phyloP scores from a whole-genome alignment of 1,140 invertebrate species.

The Cydia pomonella region DNA sequence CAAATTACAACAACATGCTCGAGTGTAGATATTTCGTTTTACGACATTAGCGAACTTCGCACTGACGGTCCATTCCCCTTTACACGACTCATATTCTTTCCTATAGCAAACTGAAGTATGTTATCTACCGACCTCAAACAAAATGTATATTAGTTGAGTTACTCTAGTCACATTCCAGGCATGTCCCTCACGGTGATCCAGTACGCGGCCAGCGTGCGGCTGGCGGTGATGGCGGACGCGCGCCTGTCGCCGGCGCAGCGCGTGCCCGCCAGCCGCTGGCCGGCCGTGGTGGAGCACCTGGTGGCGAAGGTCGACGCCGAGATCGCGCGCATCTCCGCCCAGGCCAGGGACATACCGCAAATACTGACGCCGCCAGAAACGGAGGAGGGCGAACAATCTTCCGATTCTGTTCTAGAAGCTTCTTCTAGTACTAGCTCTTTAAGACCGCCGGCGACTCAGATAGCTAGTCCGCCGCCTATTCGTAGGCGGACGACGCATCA shows the following conservation, averaged over 20 bases:
- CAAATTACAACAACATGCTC: too few relatives aligned
- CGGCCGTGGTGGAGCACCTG: conserved; percentile 58
- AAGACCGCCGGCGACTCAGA: conserved; percentile 39
- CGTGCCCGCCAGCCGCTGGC: conserved; percentile 65
- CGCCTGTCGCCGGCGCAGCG: conserved; percentile 83
- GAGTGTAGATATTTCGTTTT: too few relatives aligned
- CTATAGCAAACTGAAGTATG: too few relatives aligned
- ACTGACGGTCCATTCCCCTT: too few relatives aligned
- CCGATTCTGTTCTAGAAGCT: conserved; percentile 17
- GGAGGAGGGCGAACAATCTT: background rate
- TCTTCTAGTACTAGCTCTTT: conserved; percentile 37
- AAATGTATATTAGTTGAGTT: too few relatives aligned
- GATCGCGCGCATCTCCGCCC: conserved; percentile 57
- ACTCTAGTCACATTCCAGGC: conserved; percentile 70
- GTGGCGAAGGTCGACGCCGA: conserved; percentile 64
- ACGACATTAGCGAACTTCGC: too few relatives aligned
- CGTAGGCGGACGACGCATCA: conserved; percentile 42
- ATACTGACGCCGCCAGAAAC: conserved; percentile 25
- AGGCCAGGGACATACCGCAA: conserved; percentile 37
- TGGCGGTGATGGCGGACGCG: conserved; percentile 89
- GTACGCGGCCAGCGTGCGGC: conserved; percentile 84
- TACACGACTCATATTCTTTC: too few relatives aligned
- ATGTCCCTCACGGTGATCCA: conserved; percentile 89
- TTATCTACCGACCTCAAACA: too few relatives aligned
- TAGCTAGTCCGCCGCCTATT: conserved; percentile 48